Percentiles rank a stretch among this genome's conserved stretches.
Evolutionary conservation across 2,797 vertebrate species (phyloP).

Genomic region (Darevskia mixta): DNA sequence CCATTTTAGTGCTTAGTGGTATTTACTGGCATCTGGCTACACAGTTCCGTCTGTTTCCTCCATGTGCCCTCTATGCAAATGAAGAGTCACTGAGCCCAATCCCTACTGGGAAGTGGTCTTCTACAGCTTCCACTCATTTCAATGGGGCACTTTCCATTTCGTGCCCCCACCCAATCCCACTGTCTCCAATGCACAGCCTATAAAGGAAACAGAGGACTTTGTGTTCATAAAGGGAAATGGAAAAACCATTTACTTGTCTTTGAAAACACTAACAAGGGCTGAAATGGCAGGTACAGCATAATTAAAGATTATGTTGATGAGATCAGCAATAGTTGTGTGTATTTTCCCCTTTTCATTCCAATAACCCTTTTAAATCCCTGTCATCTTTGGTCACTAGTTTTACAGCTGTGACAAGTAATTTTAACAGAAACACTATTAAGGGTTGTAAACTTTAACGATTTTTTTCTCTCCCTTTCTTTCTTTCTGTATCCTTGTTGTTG

Average conservation of each 20-base stretch:
- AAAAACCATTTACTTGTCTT: conserved; percentile 30
- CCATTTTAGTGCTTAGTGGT: background rate
- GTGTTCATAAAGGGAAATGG: background rate
- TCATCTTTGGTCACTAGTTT: conserved; percentile 71
- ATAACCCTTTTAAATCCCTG: conserved; percentile 64
- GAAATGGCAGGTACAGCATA: conserved; percentile 63
- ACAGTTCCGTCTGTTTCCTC: background rate
- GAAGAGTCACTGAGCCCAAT: background rate
- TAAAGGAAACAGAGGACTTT: background rate
- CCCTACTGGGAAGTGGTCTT: background rate
- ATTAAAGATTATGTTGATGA: conserved; percentile 69
- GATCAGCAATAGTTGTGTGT: conserved; percentile 8
- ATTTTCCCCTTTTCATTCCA: background rate
- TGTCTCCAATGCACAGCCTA: conserved; percentile 18
- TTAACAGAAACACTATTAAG: conserved; percentile 67
- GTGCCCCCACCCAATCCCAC: background rate
- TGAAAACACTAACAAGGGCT: conserved; percentile 59
- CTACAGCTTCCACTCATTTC: conserved; percentile 1
- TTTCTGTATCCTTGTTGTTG: conserved; percentile 55
- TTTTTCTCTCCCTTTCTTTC: conserved; percentile 51
- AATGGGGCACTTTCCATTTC: background rate
- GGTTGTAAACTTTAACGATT: conserved; percentile 72
- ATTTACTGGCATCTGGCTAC: background rate
- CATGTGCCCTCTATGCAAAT: background rate
- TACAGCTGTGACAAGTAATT: conserved; percentile 71